Evolutionary conservation across 2,888 invertebrate species (phyloP).

Genomic region (Lacanobia wlatinum): DNA sequence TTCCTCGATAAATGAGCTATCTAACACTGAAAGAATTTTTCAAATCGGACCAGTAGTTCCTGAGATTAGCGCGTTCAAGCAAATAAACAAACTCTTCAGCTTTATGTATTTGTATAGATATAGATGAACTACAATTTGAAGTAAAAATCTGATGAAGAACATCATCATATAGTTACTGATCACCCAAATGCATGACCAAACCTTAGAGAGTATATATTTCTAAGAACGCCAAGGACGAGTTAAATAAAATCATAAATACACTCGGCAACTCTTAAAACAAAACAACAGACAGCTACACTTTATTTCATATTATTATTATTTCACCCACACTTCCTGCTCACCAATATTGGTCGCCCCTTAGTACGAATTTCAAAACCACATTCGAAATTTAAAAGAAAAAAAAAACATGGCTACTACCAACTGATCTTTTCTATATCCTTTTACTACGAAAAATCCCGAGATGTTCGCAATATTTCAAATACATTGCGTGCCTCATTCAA

Average conservation of each 20-base stretch:
- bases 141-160: too few species aligned
- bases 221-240: too few species aligned
- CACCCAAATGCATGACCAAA: too few species aligned
- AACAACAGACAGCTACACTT: not conserved
- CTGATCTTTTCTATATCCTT: conserved; percentile 24
- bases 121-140: too few species aligned
- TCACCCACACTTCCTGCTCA: conserved; percentile 16
- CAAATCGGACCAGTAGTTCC: too few species aligned
- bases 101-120: too few species aligned
- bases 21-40: too few species aligned
- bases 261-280: not conserved
- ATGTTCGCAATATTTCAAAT: not conserved
- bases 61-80: too few species aligned
- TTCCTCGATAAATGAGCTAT: too few species aligned
- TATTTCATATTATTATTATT: conserved; percentile 15
- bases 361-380: conserved; percentile 53
- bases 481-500: conserved; percentile 7
- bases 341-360: conserved; percentile 31
- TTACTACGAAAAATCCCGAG: not conserved
- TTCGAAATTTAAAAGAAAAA: conserved; percentile 54
- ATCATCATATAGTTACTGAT: too few species aligned
- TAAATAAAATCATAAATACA: not conserved
- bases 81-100: too few species aligned
- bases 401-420: conserved; percentile 30
- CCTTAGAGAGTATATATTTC: too few species aligned